Percentiles rank a stretch among this genome's conserved stretches.
These are phyloP conservation scores for Dichetophora obliterata DNA, from an alignment of 2,888 invertebrate genomes.

Conservation along the genomic window DNA sequence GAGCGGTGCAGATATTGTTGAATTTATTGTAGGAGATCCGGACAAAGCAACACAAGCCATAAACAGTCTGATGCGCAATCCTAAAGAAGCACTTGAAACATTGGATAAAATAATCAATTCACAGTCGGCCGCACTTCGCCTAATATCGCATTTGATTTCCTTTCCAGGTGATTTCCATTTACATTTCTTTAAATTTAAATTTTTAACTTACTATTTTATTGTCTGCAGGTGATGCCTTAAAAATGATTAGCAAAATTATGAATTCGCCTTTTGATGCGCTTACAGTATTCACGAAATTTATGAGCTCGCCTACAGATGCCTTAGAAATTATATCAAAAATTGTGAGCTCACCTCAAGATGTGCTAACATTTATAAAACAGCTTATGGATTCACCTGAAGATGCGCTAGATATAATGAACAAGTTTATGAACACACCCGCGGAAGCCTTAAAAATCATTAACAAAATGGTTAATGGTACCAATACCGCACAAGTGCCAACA, in stretches of 20 bases:
- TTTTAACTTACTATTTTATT: neutral
- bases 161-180: conserved; percentile 60
- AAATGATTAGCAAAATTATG: conserved; percentile 70
- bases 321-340: conserved; percentile 69
- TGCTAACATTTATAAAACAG: conserved; percentile 68
- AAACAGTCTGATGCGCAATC: conserved; percentile 66
- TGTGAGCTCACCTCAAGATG: conserved; percentile 68
- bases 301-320: conserved; percentile 70
- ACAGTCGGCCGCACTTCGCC: conserved; percentile 67
- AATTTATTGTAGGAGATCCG: conserved; percentile 66
- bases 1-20: conserved; percentile 66
- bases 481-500: conserved; percentile 12
- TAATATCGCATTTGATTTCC: conserved; percentile 68
- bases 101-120: conserved; percentile 67
- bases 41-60: conserved; percentile 68
- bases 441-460: conserved; percentile 68
- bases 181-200: neutral
- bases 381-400: conserved; percentile 69
- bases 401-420: conserved; percentile 69
- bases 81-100: conserved; percentile 63
- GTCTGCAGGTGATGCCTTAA: conserved; percentile 65
- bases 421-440: conserved; percentile 69
- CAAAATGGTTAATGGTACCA: conserved; percentile 64
- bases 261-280: conserved; percentile 70
- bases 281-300: conserved; percentile 70